Evolutionary conservation across 2,797 vertebrate genomes (phyloP), one percentile per base, ranked within the genome.

Genomic region (Myotis myotis): DNA sequence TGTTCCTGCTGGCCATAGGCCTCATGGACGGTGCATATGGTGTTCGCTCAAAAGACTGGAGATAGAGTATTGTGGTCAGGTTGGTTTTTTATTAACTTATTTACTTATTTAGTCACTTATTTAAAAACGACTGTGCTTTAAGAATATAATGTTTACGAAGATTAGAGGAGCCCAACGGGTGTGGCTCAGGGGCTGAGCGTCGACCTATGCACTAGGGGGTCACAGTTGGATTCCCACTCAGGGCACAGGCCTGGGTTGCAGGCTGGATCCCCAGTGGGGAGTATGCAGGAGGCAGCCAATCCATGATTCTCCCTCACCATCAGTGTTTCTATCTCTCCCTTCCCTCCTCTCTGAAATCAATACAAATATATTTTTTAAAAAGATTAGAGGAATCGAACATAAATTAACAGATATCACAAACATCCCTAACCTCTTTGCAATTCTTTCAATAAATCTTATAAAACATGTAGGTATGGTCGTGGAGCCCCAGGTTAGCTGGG

Each of bases 101-200:
- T 57, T 11, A 68, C 38, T 3, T 23, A 16, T n/a, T 57, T 11
- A 68, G 36, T 53, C 33, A 55, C 60, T 89, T n/a, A 55, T 70
- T 92, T 81, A 87, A 62, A 95, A 94, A 76, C 38, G 19, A 51
- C 7, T 28, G 8, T 62, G 19, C 75, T 89, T 91, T 74, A 82
- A 41, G 33, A 76, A 72, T 51, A 51, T 3, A 60, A 6, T 33
- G 13, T 55, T 70, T 30, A 68, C 57, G 79, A 85, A 55, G 19
- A 22, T 55, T 8, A 55, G 53, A 55, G 53, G 53, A 55, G 15
- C 53, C 20, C 6, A 3, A 20, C 2, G 8, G 53, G 13, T 4
- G 47, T 49, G 13, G 47, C 47, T 49, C 47, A 49, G 47, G 4
- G 47, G 47, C 15, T 15, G 47, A 49, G 47, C 13, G 13, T 12